Conservation (phyloP, 2,113 vertebrate species). For the Cnemophilus loriae region DNA sequence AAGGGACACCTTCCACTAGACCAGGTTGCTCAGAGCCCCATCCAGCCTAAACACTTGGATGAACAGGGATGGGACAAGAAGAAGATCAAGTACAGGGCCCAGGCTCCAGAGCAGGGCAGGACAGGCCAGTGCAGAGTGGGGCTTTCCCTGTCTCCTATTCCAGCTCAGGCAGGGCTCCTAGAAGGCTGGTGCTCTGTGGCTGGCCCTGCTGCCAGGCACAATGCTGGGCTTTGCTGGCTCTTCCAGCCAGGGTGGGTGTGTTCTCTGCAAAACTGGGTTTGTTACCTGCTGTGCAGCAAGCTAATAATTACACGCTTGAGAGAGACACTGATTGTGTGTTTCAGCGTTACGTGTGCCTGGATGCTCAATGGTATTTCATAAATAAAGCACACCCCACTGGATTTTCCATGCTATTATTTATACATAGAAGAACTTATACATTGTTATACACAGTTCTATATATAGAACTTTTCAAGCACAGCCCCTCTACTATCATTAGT, state of each 20-base stretch:
- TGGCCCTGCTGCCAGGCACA: not conserved
- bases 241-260: not conserved
- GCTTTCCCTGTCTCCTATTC: not conserved
- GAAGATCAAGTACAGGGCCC: not conserved
- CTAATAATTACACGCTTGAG: not conserved
- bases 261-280: not conserved
- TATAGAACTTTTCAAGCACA: not conserved
- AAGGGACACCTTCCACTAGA: not conserved
- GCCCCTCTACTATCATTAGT: not conserved
- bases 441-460: too few species aligned
- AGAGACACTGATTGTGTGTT: not conserved
- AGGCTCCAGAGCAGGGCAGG: not conserved
- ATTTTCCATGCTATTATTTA: not conserved
- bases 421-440: too few species aligned
- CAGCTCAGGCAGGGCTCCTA: not conserved
- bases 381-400: rapidly evolving
- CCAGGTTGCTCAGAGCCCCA: not conserved
- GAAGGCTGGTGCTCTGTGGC: not conserved
- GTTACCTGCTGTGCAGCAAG: not conserved
- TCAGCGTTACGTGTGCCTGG: not conserved
- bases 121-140: not conserved
- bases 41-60: not conserved
- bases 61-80: not conserved
- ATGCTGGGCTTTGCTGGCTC: not conserved
- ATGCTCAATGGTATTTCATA: not conserved